phyloP scores from a whole-genome alignment of 2,888 invertebrate species.

The Agriopis aurantiaria region DNA sequence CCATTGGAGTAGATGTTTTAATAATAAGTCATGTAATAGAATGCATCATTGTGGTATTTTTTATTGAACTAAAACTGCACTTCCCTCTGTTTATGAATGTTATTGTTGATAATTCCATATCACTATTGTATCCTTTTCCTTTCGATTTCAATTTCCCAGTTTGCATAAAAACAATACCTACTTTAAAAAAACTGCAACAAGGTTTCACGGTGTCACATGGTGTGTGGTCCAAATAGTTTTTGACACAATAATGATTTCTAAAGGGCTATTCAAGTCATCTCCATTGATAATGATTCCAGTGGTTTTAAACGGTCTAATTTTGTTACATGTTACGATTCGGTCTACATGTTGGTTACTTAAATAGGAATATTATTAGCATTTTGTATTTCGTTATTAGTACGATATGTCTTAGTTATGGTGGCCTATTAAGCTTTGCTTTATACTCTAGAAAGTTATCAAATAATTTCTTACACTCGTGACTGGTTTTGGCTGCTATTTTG shows the following conservation, averaged over 20 bases:
- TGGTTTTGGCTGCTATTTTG: neutral
- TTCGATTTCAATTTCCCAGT: slow-evolving; percentile 13
- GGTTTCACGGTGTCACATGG: neutral
- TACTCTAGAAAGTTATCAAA: too few relatives aligned
- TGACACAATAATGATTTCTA: neutral
- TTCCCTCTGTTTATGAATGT: slow-evolving; percentile 12
- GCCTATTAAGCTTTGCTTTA: too few relatives aligned
- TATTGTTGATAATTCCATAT: slow-evolving; percentile 20
- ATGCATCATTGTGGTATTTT: neutral
- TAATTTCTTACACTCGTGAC: neutral
- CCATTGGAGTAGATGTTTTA: neutral
- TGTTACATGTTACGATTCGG: neutral
- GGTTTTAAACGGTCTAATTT: neutral
- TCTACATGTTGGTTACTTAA: neutral
- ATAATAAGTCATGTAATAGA: neutral
- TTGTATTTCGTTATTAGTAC: neutral
- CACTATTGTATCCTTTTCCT: slow-evolving; percentile 13
- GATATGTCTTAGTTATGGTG: neutral
- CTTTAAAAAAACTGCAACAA: neutral
- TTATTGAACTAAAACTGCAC: neutral
- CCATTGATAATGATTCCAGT: neutral
- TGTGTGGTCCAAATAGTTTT: neutral
- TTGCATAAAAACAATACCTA: slow-evolving; percentile 4
- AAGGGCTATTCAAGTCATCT: neutral
- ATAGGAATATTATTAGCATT: neutral